Conservation (phyloP, 1,140 invertebrate species). For the Euwallacea fornicatus region DNA sequence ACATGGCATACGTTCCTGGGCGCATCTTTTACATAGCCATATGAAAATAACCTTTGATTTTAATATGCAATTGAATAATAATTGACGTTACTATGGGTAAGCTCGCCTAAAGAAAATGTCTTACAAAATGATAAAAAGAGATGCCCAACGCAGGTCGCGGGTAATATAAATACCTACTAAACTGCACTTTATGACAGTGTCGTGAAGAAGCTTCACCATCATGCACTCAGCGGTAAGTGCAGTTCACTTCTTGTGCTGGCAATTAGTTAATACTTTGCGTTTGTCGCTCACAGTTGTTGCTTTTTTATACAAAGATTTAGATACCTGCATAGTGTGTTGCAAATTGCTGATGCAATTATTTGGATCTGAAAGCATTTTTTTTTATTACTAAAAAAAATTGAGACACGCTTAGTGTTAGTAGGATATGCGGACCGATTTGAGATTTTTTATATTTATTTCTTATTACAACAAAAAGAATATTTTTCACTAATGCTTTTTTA, state of each 20-base stretch:
- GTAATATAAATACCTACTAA: constrained; percentile 29
- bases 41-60: constrained; percentile 32
- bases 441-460: too few relatives aligned
- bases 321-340: too few relatives aligned
- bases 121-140: constrained; percentile 37
- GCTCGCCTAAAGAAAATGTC: constrained; percentile 24
- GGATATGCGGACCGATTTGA: too few relatives aligned
- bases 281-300: neutral
- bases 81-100: constrained; percentile 25
- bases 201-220: constrained; percentile 15
- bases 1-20: constrained; percentile 14
- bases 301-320: too few relatives aligned
- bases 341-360: too few relatives aligned
- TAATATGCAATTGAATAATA: constrained; percentile 34
- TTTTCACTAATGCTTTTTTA: too few relatives aligned
- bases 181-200: constrained; percentile 21
- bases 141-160: constrained; percentile 7
- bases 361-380: too few relatives aligned
- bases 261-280: too few relatives aligned
- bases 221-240: constrained; percentile 31
- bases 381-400: too few relatives aligned
- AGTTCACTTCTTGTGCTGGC: neutral
- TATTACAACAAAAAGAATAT: too few relatives aligned
- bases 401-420: too few relatives aligned
- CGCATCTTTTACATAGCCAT: constrained; percentile 19